Conservation (phyloP, 2,888 invertebrate genomes). For the Lysandra coridon region DNA sequence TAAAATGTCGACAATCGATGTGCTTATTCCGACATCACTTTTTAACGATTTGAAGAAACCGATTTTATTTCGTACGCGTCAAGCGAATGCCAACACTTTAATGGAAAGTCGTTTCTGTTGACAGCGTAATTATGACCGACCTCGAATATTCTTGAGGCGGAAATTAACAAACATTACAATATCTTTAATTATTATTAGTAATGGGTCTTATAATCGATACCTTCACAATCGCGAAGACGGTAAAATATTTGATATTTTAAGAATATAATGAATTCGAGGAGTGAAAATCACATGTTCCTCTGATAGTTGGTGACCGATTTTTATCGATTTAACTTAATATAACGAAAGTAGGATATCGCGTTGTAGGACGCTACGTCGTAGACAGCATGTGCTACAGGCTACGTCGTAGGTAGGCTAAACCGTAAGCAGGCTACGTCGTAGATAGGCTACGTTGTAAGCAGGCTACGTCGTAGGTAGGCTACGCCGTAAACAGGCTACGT, state of each 20-base stretch:
- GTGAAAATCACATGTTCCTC: background rate
- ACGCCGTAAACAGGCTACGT: no score
- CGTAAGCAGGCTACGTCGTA: no score
- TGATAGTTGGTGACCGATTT: no score
- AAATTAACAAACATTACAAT: slow-evolving; percentile 28
- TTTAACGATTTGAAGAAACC: slow-evolving; percentile 12
- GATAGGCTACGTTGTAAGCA: no score
- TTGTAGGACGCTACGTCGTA: no score
- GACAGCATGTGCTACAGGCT: no score
- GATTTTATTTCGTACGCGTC: slow-evolving; percentile 1
- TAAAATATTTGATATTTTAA: background rate
- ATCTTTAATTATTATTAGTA: slow-evolving; percentile 1
- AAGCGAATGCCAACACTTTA: slow-evolving; percentile 23
- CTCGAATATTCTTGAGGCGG: slow-evolving; percentile 25
- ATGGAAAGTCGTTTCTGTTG: slow-evolving; percentile 26
- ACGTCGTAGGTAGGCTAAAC: no score
- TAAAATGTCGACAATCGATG: background rate
- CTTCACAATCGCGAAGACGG: background rate
- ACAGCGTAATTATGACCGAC: slow-evolving; percentile 25
- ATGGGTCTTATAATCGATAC: background rate
- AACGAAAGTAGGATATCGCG: no score
- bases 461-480: no score
- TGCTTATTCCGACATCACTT: background rate
- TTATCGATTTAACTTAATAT: no score
- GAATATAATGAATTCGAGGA: background rate